Evolutionary conservation across 2,797 vertebrate species (phyloP).

Genomic region (Pangasius mekongensis): DNA sequence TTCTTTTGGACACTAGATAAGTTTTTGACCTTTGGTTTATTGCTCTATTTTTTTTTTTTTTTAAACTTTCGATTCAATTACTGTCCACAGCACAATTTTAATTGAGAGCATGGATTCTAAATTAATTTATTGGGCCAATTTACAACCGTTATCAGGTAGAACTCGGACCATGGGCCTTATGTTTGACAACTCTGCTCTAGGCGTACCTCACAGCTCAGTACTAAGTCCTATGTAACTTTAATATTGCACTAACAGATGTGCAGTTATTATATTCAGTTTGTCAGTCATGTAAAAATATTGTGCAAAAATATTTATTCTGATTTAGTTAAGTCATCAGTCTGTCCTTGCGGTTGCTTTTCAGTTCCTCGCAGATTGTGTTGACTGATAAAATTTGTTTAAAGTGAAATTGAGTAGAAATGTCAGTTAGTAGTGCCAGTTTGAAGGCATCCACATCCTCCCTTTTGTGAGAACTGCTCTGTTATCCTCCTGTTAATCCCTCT

Average conservation of each 20-base stretch:
- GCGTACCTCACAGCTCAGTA: background rate
- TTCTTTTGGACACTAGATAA: background rate
- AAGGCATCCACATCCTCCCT: background rate
- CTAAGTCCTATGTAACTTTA: background rate
- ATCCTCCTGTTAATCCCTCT: slow-evolving; percentile 48
- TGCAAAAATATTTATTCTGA: background rate
- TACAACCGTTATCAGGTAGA: background rate
- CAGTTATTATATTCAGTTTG: background rate
- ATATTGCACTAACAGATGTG: background rate
- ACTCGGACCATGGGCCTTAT: background rate
- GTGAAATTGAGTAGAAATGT: slow-evolving; percentile 31
- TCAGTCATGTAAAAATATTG: background rate
- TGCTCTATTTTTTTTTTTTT: background rate
- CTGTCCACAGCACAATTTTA: background rate
- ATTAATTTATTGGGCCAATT: background rate
- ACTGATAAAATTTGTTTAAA: background rate
- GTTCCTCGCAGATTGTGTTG: background rate
- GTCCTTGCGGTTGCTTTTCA: background rate
- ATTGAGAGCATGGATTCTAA: background rate
- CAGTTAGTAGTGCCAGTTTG: slow-evolving; percentile 1
- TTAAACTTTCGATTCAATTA: background rate
- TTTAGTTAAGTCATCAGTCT: background rate
- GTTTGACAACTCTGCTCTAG: background rate
- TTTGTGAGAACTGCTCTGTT: slow-evolving; percentile 41
- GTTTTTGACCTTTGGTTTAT: background rate